phyloP scores from a whole-genome alignment of 2,113 vertebrate species.

The cat (Felis catus) region F.catus_Fca126_mat1.0 CM031416.1:151587501-151588000 shows the following conservation, averaged over 20 bases:
- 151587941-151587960: not conserved
- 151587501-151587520: not conserved
- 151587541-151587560: fast-evolving
- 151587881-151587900: not conserved
- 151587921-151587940: not conserved
- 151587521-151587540: not conserved
- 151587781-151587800: not conserved
- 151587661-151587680: fast-evolving
- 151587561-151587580: not conserved
- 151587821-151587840: fast-evolving
- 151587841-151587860: fast-evolving
- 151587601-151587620: not conserved
- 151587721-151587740: not conserved
- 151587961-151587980: fast-evolving
- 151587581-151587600: too few species aligned
- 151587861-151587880: too few species aligned
- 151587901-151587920: not conserved
- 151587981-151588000: not conserved
- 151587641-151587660: not conserved
- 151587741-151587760: not conserved
- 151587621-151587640: not conserved
- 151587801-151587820: fast-evolving
- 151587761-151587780: too few species aligned
- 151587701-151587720: not conserved
- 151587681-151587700: fast-evolving